Evolutionary conservation across 1,140 invertebrate species (phyloP), one percentile per base, ranked within the genome.

Genomic region (Cephus cinctus): DNA sequence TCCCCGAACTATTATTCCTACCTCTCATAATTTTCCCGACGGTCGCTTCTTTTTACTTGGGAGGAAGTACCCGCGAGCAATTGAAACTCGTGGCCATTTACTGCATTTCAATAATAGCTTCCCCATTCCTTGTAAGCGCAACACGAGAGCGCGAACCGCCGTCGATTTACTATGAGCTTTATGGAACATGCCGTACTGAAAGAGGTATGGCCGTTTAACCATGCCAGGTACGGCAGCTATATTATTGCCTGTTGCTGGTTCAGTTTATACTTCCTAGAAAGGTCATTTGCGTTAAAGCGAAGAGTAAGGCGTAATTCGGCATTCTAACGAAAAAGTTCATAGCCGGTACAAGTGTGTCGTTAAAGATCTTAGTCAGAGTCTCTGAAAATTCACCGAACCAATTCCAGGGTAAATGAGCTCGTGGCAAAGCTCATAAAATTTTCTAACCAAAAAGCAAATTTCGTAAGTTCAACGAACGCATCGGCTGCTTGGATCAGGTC

Each of bases 41-140:
- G 16, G 16, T 35, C 31, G 52, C 47, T 47, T 54, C n/a, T 55
- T 57, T 52, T 58, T 59, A 58, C 56, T 46, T 50, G 35, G 46
- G 52, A 54, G 44, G 56, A 50, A 58, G 56, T 55, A 58, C 45
- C 56, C 56, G 49, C 55, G 56, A 56, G 57, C 57, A 59, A 59
- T 59, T 59, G 57, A 59, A 59, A 59, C 57, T 59, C 56, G 58
- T 56, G 56, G 56, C 56, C 57, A 59, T 59, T 59, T 59, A 59
- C 57, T 59, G 57, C 57, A 59, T 59, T 59, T 59, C 57, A 59
- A 59, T 59, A 59, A 59, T 59, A 54, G 57, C 58, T 59, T 58
- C 52, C 56, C 47, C 50, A 25, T 46, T 49, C 42, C 40, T 31
- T 47, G 41, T 59, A 59, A 43, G 45, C 43, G 52, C 52, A 59